These are phyloP conservation scores for Prolemur simus DNA, from an alignment of 2,113 vertebrate genomes.

Conservation along the genomic window DNA sequence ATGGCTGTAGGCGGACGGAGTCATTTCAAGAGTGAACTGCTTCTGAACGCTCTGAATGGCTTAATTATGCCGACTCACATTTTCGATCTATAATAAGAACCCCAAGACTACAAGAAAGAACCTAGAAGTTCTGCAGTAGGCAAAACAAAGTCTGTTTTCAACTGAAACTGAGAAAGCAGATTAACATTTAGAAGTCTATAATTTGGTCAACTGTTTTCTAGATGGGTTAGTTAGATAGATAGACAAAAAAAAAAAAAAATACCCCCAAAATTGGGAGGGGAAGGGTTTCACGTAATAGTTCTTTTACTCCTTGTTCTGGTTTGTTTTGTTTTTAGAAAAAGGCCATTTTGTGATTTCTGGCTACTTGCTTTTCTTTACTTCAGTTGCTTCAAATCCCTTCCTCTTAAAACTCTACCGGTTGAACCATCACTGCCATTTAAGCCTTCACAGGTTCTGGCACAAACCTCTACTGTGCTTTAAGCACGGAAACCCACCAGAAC, in stretches of 20 bases:
- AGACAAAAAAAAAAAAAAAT: constrained; percentile 55
- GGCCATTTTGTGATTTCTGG: neutral
- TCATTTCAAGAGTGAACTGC: constrained; percentile 86
- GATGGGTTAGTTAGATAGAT: constrained; percentile 77
- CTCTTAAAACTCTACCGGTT: neutral
- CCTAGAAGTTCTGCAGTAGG: constrained; percentile 85
- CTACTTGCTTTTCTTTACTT: neutral
- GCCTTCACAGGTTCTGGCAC: neutral
- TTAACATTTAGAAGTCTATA: constrained; percentile 83
- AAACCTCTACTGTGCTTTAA: neutral
- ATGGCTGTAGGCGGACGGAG: constrained; percentile 84
- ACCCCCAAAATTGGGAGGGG: neutral
- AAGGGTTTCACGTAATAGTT: neutral
- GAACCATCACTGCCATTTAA: neutral
- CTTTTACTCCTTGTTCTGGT: neutral
- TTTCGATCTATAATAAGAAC: constrained; percentile 87
- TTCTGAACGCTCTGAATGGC: constrained; percentile 78
- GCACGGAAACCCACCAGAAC: constrained; percentile 25
- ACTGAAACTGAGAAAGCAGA: constrained; percentile 84
- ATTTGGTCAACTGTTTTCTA: constrained; percentile 86
- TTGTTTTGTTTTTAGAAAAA: neutral
- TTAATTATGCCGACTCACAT: constrained; percentile 89
- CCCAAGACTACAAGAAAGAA: constrained; percentile 83
- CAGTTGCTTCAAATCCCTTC: neutral
- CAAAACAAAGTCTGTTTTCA: constrained; percentile 85